A percentile compares a stretch with the other conserved stretches of the same genome.
Conservation (phyloP, 2,797 vertebrate genomes). For the Lacerta agilis region DNA sequence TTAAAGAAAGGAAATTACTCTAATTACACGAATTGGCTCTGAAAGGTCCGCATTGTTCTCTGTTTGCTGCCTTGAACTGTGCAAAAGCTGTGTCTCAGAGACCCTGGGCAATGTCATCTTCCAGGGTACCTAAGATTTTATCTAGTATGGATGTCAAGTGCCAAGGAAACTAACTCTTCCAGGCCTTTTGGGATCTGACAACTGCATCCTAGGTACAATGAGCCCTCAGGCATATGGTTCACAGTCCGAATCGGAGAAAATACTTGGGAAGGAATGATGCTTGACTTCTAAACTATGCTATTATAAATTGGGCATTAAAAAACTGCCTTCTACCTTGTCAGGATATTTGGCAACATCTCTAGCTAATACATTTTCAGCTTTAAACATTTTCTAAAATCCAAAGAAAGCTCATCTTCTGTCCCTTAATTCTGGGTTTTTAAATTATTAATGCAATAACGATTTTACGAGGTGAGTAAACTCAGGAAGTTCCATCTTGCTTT, state of each 20-base stretch:
- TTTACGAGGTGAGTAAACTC: not conserved
- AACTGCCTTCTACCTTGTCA: not conserved
- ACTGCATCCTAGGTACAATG: not conserved
- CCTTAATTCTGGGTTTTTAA: slow-evolving; percentile 36
- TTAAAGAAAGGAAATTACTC: slow-evolving; percentile 1
- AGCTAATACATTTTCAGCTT: not conserved
- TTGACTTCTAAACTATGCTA: not conserved
- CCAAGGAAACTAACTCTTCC: not conserved
- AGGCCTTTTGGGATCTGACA: not conserved
- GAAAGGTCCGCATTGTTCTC: not conserved
- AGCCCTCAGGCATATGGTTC: not conserved
- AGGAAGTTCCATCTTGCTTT: slow-evolving; percentile 39
- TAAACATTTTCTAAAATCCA: slow-evolving; percentile 14
- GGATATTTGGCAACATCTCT: not conserved
- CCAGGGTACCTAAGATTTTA: not conserved
- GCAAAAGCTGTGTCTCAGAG: not conserved
- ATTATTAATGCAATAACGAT: slow-evolving; percentile 1
- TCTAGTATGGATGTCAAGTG: not conserved
- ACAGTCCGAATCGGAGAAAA: not conserved
- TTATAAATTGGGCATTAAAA: not conserved
- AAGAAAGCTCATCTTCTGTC: not conserved
- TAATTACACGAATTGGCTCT: not conserved
- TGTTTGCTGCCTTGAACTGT: not conserved
- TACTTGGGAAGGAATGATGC: not conserved
- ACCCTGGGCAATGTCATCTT: not conserved